phyloP scores from a whole-genome alignment of 2,113 vertebrate species.

The Onychostruthus taczanowskii region DNA sequence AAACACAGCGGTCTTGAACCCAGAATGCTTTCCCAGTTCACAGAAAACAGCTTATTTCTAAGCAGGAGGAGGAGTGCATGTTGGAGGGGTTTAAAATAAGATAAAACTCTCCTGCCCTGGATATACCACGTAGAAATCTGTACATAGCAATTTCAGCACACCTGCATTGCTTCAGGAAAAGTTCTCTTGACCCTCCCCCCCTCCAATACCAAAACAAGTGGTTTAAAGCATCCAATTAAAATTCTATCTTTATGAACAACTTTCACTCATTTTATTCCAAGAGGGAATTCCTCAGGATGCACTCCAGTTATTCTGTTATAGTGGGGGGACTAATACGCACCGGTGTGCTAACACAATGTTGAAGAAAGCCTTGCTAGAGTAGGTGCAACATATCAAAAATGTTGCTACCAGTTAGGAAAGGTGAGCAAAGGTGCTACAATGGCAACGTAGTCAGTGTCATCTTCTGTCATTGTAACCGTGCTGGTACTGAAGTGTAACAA shows the following conservation, averaged over 20 bases:
- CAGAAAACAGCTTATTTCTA: not conserved
- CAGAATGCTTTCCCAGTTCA: not conserved
- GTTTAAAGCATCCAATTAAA: not conserved
- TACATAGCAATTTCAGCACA: not conserved
- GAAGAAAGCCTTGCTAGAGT: not conserved
- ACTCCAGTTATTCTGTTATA: not conserved
- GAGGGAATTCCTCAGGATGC: not conserved
- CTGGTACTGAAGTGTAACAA: not conserved
- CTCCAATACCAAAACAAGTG: not conserved
- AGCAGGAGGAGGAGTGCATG: accelerated
- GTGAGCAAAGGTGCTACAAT: not conserved
- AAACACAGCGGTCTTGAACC: not conserved
- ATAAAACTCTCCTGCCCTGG: not conserved
- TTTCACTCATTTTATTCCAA: not conserved
- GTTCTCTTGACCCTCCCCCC: accelerated
- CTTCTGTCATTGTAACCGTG: not conserved
- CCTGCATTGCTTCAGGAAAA: not conserved
- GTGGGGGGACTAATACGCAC: accelerated
- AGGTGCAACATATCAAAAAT: not conserved
- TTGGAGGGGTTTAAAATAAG: accelerated
- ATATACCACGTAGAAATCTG: not conserved
- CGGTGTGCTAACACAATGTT: not conserved
- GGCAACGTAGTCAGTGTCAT: not conserved
- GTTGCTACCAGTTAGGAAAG: not conserved
- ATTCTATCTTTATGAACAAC: not conserved